Conservation (phyloP, 2,888 invertebrate genomes). For the Lochmaea capreae region DNA sequence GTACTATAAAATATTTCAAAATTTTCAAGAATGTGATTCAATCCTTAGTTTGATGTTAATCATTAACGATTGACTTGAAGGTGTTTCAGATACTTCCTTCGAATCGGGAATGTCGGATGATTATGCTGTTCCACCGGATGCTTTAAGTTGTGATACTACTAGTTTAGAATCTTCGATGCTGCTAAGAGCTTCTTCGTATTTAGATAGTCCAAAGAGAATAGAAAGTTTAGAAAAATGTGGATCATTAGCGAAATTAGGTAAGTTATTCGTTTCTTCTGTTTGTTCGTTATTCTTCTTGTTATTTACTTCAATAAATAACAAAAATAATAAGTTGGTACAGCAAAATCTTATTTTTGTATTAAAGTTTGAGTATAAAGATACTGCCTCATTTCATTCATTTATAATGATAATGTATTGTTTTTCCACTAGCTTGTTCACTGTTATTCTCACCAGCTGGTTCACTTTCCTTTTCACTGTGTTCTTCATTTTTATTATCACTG, state of each 20-base stretch:
- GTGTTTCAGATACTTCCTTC: conserved; percentile 85
- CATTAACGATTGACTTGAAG: conserved; percentile 62
- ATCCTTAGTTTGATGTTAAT: conserved; percentile 47
- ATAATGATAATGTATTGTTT: no score
- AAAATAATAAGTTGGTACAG: no score
- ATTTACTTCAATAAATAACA: no score
- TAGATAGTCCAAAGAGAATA: conserved; percentile 72
- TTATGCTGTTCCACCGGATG: conserved; percentile 96
- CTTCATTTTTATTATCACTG: no score
- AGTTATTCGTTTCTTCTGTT: not conserved
- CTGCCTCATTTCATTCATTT: no score
- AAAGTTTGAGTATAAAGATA: no score
- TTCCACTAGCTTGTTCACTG: no score
- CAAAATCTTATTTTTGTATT: no score
- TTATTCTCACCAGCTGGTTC: no score
- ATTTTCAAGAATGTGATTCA: conserved; percentile 40
- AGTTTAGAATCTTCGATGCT: conserved; percentile 82
- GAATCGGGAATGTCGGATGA: conserved; percentile 96
- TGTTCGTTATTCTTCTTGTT: no score
- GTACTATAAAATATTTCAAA: not conserved
- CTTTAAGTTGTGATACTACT: conserved; percentile 83
- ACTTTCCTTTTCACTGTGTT: no score
- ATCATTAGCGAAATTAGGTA: conserved; percentile 65
- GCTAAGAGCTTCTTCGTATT: conserved; percentile 71
- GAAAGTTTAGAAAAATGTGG: conserved; percentile 85